Evolutionary conservation across 2,888 invertebrate genomes (phyloP), one percentile per base, ranked within the genome.

Genomic region (Rotaria socialis): DNA sequence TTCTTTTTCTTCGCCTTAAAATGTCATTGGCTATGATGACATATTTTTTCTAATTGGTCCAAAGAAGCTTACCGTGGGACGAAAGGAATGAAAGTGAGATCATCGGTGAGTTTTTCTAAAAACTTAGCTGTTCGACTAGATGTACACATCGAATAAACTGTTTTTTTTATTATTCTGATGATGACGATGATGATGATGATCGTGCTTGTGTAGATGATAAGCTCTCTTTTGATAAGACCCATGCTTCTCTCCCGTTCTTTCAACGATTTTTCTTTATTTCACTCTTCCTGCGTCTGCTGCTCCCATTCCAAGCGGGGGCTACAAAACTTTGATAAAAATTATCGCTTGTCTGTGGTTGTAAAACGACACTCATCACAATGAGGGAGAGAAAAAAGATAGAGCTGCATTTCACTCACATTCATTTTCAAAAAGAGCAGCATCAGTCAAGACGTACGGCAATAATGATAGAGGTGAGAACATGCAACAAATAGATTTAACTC

Each of bases 201-300:
- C 58, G n/a, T 60, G 58, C n/a, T 60, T 35, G 67, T 67, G 67
- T 35, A 35, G 6, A 67, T 67, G 67, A 67, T 67, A 67, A 67
- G 67, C 67, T 67, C 67, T 67, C 67, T 67, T 67, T 67, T 67
- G 67, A 67, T 67, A 67, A 67, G 67, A 67, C 67, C 67, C 67
- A 35, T 67, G 35, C 35, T 67, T 67, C 67, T 67, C 67, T 67
- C 67, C 7, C 22, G 67, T 67, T 67, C 67, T 67, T 67, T 67
- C 67, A 35, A 67, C 27, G 67, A 67, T 67, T 67, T 67, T 67
- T 67, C 67, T 67, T 67, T 41, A 67, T 67, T 67, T 67, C 67
- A 67, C 67, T 67, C 67, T 67, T 67, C 35, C 67, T 67, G 67
- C 67, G 67, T 67, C 67, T 67, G 67, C 67, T 67, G 67, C 67